Percentiles rank a stretch among this genome's conserved stretches.
Evolutionary conservation across 2,113 vertebrate genomes (phyloP).

Genomic region (Callorhinus ursinus): DNA sequence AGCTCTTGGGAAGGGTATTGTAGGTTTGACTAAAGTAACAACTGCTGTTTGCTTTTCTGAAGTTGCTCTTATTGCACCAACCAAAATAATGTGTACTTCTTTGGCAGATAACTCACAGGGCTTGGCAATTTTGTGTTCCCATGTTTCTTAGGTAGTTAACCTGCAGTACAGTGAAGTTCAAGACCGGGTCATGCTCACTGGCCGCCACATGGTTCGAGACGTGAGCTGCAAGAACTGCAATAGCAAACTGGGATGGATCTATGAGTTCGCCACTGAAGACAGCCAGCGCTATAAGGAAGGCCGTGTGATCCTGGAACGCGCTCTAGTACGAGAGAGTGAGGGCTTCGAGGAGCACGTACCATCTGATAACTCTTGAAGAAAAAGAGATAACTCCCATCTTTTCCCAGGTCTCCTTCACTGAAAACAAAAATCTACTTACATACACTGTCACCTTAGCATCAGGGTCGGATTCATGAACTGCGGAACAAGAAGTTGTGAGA

Average conservation of each 20-base stretch:
- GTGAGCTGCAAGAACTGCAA: conserved; percentile 99
- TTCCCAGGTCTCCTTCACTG: conserved; percentile 83
- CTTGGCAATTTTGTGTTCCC: conserved; percentile 20
- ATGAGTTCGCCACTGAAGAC: conserved; percentile 98
- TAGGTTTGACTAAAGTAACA: conserved; percentile 8
- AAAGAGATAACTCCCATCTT: conserved; percentile 62
- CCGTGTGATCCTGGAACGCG: conserved; percentile 97
- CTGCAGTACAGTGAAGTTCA: conserved; percentile 99
- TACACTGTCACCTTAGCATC: conserved; percentile 91
- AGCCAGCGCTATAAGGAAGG: conserved; percentile 99
- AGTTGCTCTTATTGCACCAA: background rate
- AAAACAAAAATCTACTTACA: conserved; percentile 88
- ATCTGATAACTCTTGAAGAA: conserved; percentile 95
- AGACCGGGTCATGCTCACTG: conserved; percentile 98
- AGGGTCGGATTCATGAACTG: conserved; percentile 88
- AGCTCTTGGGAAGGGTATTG: background rate
- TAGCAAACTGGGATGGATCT: conserved; percentile 99
- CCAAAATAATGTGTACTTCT: background rate
- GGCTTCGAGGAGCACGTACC: conserved; percentile 96
- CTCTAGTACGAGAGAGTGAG: conserved; percentile 97
- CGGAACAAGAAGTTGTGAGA: conserved; percentile 85
- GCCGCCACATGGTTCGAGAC: conserved; percentile 98
- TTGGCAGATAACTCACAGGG: conserved; percentile 8
- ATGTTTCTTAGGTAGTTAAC: conserved; percentile 93
- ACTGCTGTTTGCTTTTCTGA: background rate